Percentiles rank a stretch among this genome's conserved stretches.
These are phyloP conservation scores for Dendrolimus punctatus DNA, from an alignment of 1,140 invertebrate genomes.

Conservation along the genomic window DNA sequence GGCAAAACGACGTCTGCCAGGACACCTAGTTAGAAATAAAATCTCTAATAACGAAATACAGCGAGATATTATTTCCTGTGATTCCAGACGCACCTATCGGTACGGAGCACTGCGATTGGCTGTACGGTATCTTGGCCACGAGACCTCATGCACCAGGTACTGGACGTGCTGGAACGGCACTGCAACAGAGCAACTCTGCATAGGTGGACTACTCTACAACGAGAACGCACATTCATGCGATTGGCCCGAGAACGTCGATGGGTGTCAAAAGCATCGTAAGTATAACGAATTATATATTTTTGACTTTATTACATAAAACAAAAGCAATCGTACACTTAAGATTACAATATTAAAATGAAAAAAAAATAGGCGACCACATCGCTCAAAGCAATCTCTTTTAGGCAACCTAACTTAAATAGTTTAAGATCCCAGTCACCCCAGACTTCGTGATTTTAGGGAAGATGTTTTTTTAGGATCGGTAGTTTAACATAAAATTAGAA, in stretches of 20 bases:
- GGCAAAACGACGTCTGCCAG: too few species aligned
- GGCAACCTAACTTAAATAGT: too few species aligned
- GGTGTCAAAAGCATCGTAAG: slow-evolving; percentile 95
- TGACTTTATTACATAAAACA: not conserved
- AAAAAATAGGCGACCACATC: too few species aligned
- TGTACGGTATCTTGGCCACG: slow-evolving; percentile 95
- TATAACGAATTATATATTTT: slow-evolving; percentile 3
- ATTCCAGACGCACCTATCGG: slow-evolving; percentile 83
- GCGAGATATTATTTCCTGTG: slow-evolving; percentile 1
- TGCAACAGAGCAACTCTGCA: slow-evolving; percentile 93
- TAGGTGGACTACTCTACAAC: slow-evolving; percentile 92
- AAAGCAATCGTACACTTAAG: not conserved
- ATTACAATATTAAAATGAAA: too few species aligned
- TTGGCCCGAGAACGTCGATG: slow-evolving; percentile 93
- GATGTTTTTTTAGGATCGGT: too few species aligned
- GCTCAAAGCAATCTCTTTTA: too few species aligned
- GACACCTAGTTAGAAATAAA: not conserved
- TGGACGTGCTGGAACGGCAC: slow-evolving; percentile 97
- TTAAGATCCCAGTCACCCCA: too few species aligned
- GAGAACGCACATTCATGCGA: slow-evolving; percentile 92
- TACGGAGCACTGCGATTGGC: slow-evolving; percentile 92
- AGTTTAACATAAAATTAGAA: too few species aligned
- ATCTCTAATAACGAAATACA: not conserved
- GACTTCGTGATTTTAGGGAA: too few species aligned
- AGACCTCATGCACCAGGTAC: slow-evolving; percentile 92